Base-by-base conservation (phyloP, 2,797 vertebrate species). In the Cyclura pinguis region DNA sequence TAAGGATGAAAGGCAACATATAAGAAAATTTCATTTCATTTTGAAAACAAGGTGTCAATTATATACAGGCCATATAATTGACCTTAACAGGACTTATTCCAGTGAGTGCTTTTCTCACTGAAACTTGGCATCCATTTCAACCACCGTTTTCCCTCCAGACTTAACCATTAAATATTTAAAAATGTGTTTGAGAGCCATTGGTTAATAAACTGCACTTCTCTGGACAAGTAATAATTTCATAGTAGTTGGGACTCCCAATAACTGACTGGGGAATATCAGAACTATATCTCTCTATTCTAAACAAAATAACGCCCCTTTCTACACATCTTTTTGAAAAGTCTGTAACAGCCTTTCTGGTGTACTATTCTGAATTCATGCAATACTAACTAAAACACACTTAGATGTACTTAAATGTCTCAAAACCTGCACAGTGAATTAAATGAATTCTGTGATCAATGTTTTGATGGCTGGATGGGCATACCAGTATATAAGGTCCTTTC, bases 1-100 rank as follows among this genome's bases (percentile, higher is more conserved):
- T 50, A 82, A 35, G 1, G 78, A 95, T 85, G 69, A 89, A 95
- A 95, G 93, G 85, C 83, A 95, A 85, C 35, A 55, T 81, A 42
- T 47, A 86, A 87, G 42, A 50, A 94, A 92, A 95, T 86, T 92
- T 88, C 81, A 88, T 87, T 90, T 82, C 90, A 93, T 0, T 50
- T 18, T 52, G 80, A 81, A 90, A 91, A 93, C 80, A 91, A 92
- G 85, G 69, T 88, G 88, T 78, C 10, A 18, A 67, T 86, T 90
- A n/a, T 3, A 84, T 1, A 0, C 85, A 73, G 88, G 81, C 38
- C 84, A 85, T 42, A 88, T 81, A 81, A 83, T 22, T 89, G 69
- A 67, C 74, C 80, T 81, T 80, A 81, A 73, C 8, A 92, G 86
- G 92, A 77, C 89, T 88, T 69, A 18, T 24, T 20, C 90, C 67